Evolutionary conservation across 2,797 vertebrate genomes (phyloP), one percentile per base, ranked within the genome.

Genomic region (Sandelia bainsii): DNA sequence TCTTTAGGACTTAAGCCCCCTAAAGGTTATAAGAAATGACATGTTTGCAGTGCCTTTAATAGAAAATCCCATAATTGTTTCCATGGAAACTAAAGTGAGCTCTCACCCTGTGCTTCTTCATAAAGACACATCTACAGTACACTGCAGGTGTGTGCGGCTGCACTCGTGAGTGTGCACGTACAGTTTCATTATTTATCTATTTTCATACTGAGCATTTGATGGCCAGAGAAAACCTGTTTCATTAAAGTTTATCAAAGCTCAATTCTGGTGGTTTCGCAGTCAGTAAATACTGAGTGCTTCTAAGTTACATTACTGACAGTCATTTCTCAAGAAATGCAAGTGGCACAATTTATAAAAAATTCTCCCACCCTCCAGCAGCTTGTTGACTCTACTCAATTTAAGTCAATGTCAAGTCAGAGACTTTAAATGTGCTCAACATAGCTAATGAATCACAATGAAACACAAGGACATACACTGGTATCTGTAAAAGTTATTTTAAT

Each of bases 1-100:
- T 72, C 22, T 60, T 42, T 6, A 9, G 25, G 32, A 11, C 32
- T 44, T 40, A 58, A 48, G 22, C 22, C n/a, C 14, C n/a, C 6
- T 42, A 20, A 46, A 69, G 20, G 11, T 48, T 12, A 16, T 1
- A 25, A 39, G 16, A 71, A 50, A 64, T 19, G 56, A 66, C 9
- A n/a, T 65, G 12, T 68, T 67, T 65, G 8, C 12, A 25, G 14
- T 56, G 29, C 10, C 44, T 65, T 67, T 77, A 72, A 59, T 51
- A 57, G 39, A 56, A 68, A 51, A 49, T 19, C 54, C 17, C 39
- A 51, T 64, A 80, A 77, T 74, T 72, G 71, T 88, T 87, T 73
- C 81, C 82, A 85, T 83, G 74, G 77, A 76, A 84, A 89, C 79
- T 73, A 54, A 75, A 77, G 50, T 5, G 12, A 66, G 71, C 52